Conservation (phyloP, 2,888 invertebrate species). For the Rhamnusium bicolor region DNA sequence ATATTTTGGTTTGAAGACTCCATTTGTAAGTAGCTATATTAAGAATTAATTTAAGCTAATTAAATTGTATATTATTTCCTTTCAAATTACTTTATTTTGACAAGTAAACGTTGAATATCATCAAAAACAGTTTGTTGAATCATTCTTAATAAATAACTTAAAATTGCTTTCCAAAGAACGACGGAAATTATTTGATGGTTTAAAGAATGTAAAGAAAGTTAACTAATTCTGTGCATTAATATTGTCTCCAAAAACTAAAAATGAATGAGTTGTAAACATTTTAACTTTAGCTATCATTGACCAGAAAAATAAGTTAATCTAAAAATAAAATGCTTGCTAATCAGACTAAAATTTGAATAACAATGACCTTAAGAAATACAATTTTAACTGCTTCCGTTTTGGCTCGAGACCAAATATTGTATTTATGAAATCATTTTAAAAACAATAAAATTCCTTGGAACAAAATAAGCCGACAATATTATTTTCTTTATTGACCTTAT, state of each 20-base stretch:
- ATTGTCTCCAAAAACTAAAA: too few relatives aligned
- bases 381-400: constrained; percentile 12
- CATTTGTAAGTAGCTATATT: too few relatives aligned
- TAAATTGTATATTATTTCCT: too few relatives aligned
- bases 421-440: background rate
- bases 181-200: too few relatives aligned
- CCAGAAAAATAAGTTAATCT: background rate
- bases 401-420: background rate
- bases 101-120: background rate
- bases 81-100: too few relatives aligned
- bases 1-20: too few relatives aligned
- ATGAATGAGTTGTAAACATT: too few relatives aligned
- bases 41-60: too few relatives aligned
- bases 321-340: background rate
- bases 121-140: background rate
- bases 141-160: too few relatives aligned
- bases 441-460: constrained; percentile 1
- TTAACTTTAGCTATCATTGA: too few relatives aligned
- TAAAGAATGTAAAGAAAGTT: too few relatives aligned
- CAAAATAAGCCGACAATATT: background rate
- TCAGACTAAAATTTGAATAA: constrained; percentile 1
- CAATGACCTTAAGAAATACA: background rate
- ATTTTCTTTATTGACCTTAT: background rate
- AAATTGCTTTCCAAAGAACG: background rate
- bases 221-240: too few relatives aligned